Base-by-base conservation (phyloP, 2,888 invertebrate species). In the Thalpophila matura region DNA sequence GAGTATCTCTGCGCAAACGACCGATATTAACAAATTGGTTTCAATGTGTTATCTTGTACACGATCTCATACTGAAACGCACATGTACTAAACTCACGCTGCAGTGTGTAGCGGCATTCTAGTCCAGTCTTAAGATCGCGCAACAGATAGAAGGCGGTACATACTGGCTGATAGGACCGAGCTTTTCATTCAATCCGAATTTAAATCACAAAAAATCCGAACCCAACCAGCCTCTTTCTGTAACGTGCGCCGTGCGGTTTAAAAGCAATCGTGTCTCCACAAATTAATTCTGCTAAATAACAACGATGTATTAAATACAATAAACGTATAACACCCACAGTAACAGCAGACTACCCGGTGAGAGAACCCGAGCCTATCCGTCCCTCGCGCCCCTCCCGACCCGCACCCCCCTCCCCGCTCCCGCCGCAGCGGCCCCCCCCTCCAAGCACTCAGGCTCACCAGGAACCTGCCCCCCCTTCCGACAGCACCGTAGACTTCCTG, bases 401-500 rank as follows among this genome's bases (percentile, higher is more conserved):
- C 80, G 82, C 37, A 80, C 83, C 67, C 71, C 77, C 56, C 89
- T 91, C 50, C 85, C 92, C 53, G 37, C 79, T 12, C 58, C 75
- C 49, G 89, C 93, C 42, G 45, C 73, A 27, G 85, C 87, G 43
- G 79, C 84, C 37, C 68, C 84, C 76, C 74, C 77, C 61, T 63
- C 79, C 76, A 64, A 75, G 65, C 55, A 61, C 72, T 56, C 80
- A 51, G 47, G 20, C 75, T 66, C 75, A 51, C 51, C 66, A 79
- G 46, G 58, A 64, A 54, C 89, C 93, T 43, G 82, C 85, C 10
- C 86, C 61, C 45, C 67, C 53, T 4, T 59, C 61, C 0, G 80
- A 83, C 1, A 70, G 66, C 20, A 90, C 94, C 0, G 90, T 86
- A 0, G 93, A 95, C 78, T 89, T 94, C 78, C 86, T 93, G 0